A percentile compares a stretch with the other conserved stretches of the same genome.
phyloP scores from a whole-genome alignment of 2,113 vertebrate genomes.

The Semicossyphus pulcher region DNA sequence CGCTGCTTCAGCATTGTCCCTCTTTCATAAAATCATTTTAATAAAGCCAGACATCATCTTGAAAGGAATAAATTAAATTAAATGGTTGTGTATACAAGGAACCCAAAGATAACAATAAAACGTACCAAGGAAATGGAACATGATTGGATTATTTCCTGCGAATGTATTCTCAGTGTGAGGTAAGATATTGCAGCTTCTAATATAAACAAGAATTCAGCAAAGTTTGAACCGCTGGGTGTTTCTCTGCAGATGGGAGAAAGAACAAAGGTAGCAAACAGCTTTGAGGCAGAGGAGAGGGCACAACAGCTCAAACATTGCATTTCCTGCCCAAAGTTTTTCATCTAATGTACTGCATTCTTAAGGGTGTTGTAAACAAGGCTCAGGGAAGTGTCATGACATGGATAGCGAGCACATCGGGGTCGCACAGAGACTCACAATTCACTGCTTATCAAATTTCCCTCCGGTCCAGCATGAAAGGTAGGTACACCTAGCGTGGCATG shows the following conservation, averaged over 20 bases:
- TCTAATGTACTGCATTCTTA: conserved; percentile 51
- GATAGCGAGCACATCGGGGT: conserved; percentile 58
- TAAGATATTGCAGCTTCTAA: conserved; percentile 62
- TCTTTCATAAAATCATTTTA: conserved; percentile 68
- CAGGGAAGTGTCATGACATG: conserved; percentile 52
- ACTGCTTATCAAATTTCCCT: conserved; percentile 65
- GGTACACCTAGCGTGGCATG: conserved; percentile 56
- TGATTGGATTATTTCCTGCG: conserved; percentile 74
- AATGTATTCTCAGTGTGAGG: conserved; percentile 54
- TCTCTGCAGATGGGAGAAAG: conserved; percentile 48
- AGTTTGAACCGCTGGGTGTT: conserved; percentile 48
- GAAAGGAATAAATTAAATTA: conserved; percentile 56
- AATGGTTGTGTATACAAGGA: conserved; percentile 58
- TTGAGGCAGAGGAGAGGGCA: conserved; percentile 46
- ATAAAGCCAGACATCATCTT: conserved; percentile 68
- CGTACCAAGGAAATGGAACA: conserved; percentile 50
- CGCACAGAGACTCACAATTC: conserved; percentile 56
- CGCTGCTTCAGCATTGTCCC: conserved; percentile 56
- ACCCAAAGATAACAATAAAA: conserved; percentile 72
- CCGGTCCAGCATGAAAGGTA: conserved; percentile 60
- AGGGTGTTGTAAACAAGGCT: conserved; percentile 56
- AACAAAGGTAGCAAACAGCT: conserved; percentile 64
- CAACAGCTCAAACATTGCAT: conserved; percentile 46
- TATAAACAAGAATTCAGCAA: conserved; percentile 64
- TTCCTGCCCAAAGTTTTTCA: conserved; percentile 52